These are phyloP conservation scores for Drosophila pectinifera DNA, from an alignment of 1,140 invertebrate species.

Conservation along the genomic window DNA sequence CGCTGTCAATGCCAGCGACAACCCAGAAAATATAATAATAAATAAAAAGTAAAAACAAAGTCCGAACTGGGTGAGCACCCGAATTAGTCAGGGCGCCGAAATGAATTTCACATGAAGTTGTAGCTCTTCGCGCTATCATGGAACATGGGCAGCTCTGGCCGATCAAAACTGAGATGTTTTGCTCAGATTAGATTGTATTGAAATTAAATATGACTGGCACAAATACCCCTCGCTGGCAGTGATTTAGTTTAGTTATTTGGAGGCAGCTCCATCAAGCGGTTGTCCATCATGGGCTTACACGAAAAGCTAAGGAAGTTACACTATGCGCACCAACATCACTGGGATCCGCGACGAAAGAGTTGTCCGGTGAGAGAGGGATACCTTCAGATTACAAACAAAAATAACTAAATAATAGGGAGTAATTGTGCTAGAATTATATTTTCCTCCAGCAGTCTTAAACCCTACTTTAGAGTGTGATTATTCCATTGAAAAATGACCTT, in stretches of 20 bases:
- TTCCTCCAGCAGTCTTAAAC: too few species aligned
- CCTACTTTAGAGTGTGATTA: too few species aligned
- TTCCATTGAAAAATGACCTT: too few species aligned
- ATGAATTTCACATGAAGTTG: constrained; percentile 31
- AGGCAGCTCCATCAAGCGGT: constrained; percentile 5
- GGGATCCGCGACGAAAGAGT: neutral
- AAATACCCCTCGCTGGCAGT: neutral
- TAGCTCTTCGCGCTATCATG: constrained; percentile 15
- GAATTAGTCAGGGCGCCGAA: constrained; percentile 27
- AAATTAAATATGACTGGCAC: constrained; percentile 17
- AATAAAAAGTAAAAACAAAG: constrained; percentile 18
- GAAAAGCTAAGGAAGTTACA: constrained; percentile 34
- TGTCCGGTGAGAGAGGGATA: constrained; percentile 13
- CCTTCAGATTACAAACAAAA: neutral
- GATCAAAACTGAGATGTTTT: constrained; percentile 15
- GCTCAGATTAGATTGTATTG: constrained; percentile 36
- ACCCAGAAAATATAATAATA: constrained; percentile 1
- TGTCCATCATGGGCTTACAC: constrained; percentile 35
- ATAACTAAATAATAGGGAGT: neutral
- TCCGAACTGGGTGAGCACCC: constrained; percentile 4
- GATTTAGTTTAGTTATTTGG: constrained; percentile 23
- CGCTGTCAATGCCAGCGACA: constrained; percentile 29
- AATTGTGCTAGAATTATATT: too few species aligned
- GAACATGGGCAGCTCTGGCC: constrained; percentile 1
- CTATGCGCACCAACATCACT: neutral